Conservation (phyloP, 1,140 invertebrate species). For the Tribolium madens region DNA sequence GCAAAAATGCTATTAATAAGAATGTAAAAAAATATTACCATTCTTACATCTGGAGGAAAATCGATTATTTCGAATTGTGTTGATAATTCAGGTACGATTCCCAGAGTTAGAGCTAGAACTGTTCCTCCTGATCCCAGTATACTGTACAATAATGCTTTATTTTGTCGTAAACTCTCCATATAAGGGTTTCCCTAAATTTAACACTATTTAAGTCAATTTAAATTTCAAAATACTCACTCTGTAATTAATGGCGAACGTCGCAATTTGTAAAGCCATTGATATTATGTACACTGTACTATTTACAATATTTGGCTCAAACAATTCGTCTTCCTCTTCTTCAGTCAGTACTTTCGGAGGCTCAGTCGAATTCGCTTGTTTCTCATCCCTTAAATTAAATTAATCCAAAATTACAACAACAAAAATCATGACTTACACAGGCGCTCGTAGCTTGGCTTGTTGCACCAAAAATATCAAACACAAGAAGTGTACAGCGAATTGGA, state of each 20-base stretch:
- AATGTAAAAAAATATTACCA: constrained; percentile 48
- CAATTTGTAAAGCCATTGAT: constrained; percentile 96
- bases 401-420: neutral
- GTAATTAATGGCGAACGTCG: constrained; percentile 99
- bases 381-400: constrained; percentile 49
- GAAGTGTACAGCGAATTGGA: constrained; percentile 98
- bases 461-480: constrained; percentile 91
- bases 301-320: constrained; percentile 93
- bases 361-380: constrained; percentile 26
- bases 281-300: constrained; percentile 99
- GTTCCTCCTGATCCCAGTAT: constrained; percentile 79
- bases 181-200: constrained; percentile 91
- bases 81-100: constrained; percentile 82
- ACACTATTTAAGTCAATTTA: neutral
- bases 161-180: constrained; percentile 96
- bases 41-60: constrained; percentile 85
- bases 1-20: constrained; percentile 67
- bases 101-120: constrained; percentile 82
- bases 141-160: constrained; percentile 93
- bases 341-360: constrained; percentile 5
- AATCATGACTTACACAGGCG: constrained; percentile 73
- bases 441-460: constrained; percentile 77
- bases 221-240: constrained; percentile 76
- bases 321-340: constrained; percentile 82
- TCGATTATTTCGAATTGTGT: constrained; percentile 90